Evolutionary conservation across 2,113 vertebrate species (phyloP).

Genomic region (Protomyctophum bolini): DNA sequence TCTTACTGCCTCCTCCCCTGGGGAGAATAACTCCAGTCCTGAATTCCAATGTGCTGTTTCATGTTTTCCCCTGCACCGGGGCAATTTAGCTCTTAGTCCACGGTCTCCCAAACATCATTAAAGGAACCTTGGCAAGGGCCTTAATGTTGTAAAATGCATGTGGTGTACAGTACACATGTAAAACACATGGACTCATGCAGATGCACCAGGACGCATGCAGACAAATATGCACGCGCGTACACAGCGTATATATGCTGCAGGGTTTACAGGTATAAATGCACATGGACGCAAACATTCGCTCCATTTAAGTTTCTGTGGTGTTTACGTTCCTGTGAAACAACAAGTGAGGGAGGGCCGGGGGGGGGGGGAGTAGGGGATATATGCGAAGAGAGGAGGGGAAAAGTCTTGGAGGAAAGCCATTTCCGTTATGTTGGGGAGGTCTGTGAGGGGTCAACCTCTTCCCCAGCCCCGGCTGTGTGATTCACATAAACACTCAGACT

Average conservation of each 20-base stretch:
- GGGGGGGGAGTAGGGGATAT: background rate
- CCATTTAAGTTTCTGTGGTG: constrained; percentile 1
- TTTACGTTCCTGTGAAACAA: constrained; percentile 36
- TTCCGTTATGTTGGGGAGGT: constrained; percentile 63
- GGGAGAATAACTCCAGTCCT: constrained; percentile 58
- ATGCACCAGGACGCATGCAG: background rate
- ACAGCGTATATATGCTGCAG: background rate
- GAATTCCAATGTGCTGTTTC: constrained; percentile 65
- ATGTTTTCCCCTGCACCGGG: constrained; percentile 48
- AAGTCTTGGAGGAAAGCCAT: constrained; percentile 41
- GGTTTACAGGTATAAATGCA: too few relatives aligned
- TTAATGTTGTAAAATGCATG: constrained; percentile 21
- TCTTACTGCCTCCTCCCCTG: constrained; percentile 45
- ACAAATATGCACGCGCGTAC: background rate
- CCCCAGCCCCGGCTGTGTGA: constrained; percentile 50
- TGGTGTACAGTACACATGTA: background rate
- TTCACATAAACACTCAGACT: constrained; percentile 61
- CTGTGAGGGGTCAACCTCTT: constrained; percentile 57
- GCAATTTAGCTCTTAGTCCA: constrained; percentile 12
- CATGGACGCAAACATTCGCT: background rate
- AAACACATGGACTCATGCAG: too few relatives aligned
- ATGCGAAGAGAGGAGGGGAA: background rate
- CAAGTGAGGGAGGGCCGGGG: background rate
- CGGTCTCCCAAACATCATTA: constrained; percentile 11
- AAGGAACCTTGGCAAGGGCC: constrained; percentile 1